These are phyloP conservation scores for Cossypha caffra DNA, from an alignment of 2,797 vertebrate species.

Conservation along the genomic window DNA sequence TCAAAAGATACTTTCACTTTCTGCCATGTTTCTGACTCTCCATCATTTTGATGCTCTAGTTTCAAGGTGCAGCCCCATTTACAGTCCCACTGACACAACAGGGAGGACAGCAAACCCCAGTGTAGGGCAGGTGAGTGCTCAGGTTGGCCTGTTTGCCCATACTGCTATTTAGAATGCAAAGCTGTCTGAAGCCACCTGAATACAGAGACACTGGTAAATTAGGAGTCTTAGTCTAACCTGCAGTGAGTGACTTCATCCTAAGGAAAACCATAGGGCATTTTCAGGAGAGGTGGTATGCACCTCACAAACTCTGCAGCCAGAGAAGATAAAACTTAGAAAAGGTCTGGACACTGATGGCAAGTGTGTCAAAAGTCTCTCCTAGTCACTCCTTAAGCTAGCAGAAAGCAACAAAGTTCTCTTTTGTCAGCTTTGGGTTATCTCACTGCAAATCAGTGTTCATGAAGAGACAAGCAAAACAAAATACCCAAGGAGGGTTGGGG, in stretches of 20 bases:
- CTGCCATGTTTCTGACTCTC: neutral
- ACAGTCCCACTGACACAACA: neutral
- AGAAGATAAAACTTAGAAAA: neutral
- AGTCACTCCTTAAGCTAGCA: neutral
- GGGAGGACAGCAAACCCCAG: neutral
- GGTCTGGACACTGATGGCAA: neutral
- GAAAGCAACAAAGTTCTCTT: neutral
- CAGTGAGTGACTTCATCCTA: neutral
- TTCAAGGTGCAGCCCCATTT: neutral
- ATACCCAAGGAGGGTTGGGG: neutral
- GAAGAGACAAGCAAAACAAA: neutral
- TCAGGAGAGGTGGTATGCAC: neutral
- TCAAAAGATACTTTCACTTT: neutral
- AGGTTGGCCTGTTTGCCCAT: neutral
- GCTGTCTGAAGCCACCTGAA: neutral
- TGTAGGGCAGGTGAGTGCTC: rapidly evolving
- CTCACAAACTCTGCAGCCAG: neutral
- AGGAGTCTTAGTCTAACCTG: neutral
- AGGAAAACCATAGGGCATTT: neutral
- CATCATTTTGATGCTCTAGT: neutral
- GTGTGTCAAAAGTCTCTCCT: neutral
- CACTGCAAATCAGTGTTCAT: neutral
- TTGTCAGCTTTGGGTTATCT: neutral
- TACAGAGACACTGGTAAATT: rapidly evolving
- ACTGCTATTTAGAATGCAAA: neutral